Percentiles rank a stretch among this genome's conserved stretches.
Evolutionary conservation across 2,888 invertebrate genomes (phyloP).

Genomic region (Scrobipalpa atriplicella): DNA sequence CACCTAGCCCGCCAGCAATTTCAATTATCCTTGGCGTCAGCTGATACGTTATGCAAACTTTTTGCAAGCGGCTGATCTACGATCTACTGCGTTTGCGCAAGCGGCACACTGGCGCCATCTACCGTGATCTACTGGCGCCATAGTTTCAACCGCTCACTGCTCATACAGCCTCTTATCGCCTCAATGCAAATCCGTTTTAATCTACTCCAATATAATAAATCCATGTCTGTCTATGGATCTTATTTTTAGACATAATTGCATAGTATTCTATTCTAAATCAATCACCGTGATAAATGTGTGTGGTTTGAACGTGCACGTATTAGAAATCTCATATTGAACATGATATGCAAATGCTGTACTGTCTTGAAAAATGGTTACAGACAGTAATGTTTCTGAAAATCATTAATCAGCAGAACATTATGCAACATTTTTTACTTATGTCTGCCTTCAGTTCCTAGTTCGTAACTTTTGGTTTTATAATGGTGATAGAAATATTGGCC

Average conservation of each 20-base stretch:
- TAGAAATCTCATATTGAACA: conserved; percentile 22
- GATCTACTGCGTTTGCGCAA: conserved; percentile 56
- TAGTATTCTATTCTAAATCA: conserved; percentile 17
- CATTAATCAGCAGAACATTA: not conserved
- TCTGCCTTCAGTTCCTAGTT: too few species aligned
- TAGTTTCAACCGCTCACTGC: conserved; percentile 50
- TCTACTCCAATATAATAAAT: conserved; percentile 36
- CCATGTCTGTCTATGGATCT: conserved; percentile 16
- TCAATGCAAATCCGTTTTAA: conserved; percentile 73
- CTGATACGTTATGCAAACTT: conserved; percentile 32
- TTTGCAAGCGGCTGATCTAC: conserved; percentile 44
- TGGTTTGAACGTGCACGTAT: conserved; percentile 3
- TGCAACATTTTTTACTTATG: too few species aligned
- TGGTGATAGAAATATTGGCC: too few species aligned
- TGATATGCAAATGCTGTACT: not conserved
- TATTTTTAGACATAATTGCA: conserved; percentile 27
- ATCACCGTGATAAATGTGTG: conserved; percentile 18
- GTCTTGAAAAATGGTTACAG: not conserved
- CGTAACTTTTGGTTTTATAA: too few species aligned
- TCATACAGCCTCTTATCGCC: conserved; percentile 63
- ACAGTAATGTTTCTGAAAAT: not conserved
- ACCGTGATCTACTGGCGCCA: conserved; percentile 70
- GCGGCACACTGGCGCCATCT: conserved; percentile 69
- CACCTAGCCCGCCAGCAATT: conserved; percentile 19
- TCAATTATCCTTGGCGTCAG: conserved; percentile 27